phyloP scores from a whole-genome alignment of 2,888 invertebrate species.

The Platerodrilus igneus region DNA sequence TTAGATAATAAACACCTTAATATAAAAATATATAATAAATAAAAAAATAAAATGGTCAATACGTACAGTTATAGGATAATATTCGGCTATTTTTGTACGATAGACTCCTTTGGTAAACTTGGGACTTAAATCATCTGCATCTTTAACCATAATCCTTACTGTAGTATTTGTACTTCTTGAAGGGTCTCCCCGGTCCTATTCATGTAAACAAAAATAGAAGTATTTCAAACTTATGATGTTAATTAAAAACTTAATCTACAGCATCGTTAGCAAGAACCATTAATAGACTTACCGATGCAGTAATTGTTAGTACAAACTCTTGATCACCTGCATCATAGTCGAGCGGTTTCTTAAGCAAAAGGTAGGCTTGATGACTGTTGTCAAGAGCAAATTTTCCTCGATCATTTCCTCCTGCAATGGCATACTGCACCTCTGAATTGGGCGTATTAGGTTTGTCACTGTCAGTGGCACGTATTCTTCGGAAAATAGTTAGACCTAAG shows the following conservation, averaged over 20 bases:
- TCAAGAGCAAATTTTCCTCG: slow-evolving; percentile 75
- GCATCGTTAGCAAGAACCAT: background rate
- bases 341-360: slow-evolving; percentile 68
- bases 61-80: slow-evolving; percentile 73
- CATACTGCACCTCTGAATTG: slow-evolving; percentile 81
- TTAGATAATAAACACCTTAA: too few relatives aligned
- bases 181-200: slow-evolving; percentile 79
- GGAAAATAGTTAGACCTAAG: slow-evolving; percentile 73
- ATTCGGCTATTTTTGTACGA: slow-evolving; percentile 74
- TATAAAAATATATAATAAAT: too few relatives aligned
- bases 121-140: slow-evolving; percentile 78
- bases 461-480: slow-evolving; percentile 75
- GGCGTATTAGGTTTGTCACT: slow-evolving; percentile 84
- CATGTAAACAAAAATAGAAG: background rate
- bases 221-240: background rate
- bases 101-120: slow-evolving; percentile 79
- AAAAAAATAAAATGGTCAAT: slow-evolving; percentile 2
- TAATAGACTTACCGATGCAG: slow-evolving; percentile 63
- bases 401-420: slow-evolving; percentile 66
- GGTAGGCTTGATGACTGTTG: slow-evolving; percentile 70
- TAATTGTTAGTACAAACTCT: slow-evolving; percentile 66
- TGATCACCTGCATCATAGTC: slow-evolving; percentile 80
- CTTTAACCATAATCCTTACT: slow-evolving; percentile 65
- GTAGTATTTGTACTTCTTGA: slow-evolving; percentile 68
- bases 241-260: background rate